Percentiles rank a stretch among this genome's conserved stretches.
Conservation (phyloP, 2,888 invertebrate species). For the Cordilura impudica region DNA sequence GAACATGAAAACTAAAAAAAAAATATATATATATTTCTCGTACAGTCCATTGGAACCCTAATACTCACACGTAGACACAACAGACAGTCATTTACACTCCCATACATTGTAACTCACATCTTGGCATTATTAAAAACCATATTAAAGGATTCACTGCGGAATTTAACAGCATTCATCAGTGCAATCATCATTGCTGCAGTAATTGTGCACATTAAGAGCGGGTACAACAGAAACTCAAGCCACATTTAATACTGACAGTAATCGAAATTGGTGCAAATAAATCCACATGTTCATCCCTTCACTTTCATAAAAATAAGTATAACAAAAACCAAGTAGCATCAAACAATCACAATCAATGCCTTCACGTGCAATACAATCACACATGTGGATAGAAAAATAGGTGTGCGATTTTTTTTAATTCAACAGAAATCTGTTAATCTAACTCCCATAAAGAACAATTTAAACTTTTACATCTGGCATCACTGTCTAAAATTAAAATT, state of each 20-base stretch:
- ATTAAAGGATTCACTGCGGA: slow-evolving; percentile 47
- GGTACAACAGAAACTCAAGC: slow-evolving; percentile 23
- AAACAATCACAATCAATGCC: slow-evolving; percentile 59
- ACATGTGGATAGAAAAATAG: too few relatives aligned
- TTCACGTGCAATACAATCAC: slow-evolving; percentile 26
- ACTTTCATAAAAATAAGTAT: slow-evolving; percentile 12
- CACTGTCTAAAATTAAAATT: too few relatives aligned
- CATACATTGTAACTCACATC: slow-evolving; percentile 12
- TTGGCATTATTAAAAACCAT: slow-evolving; percentile 46
- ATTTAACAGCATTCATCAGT: slow-evolving; percentile 59
- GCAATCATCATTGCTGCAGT: slow-evolving; percentile 62
- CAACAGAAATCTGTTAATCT: too few relatives aligned
- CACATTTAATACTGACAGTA: slow-evolving; percentile 55
- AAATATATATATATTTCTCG: too few relatives aligned
- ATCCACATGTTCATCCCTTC: slow-evolving; percentile 44
- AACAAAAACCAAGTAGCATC: slow-evolving; percentile 23
- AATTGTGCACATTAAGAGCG: slow-evolving; percentile 41
- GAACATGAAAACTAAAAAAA: too few relatives aligned
- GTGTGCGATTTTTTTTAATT: too few relatives aligned
- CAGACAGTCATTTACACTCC: neutral
- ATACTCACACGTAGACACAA: neutral
- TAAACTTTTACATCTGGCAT: too few relatives aligned
- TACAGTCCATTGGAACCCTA: too few relatives aligned
- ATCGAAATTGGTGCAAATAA: slow-evolving; percentile 27
- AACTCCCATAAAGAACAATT: too few relatives aligned